Base-by-base conservation (phyloP, 2,113 vertebrate species). In the human region DNA sequence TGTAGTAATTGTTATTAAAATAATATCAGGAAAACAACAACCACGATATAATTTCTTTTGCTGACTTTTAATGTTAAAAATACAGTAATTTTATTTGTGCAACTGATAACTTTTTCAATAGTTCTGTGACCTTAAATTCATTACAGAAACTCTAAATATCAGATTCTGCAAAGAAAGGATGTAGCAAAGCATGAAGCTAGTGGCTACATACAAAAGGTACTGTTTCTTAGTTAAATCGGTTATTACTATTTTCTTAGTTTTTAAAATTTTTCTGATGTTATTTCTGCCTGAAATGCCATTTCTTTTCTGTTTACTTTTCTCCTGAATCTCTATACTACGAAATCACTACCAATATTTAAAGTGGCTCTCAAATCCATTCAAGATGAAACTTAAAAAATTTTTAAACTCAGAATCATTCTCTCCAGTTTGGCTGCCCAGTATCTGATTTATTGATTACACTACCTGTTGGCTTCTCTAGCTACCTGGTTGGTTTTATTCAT, bases 111-210 rank as follows among this genome's bases (percentile, higher is more conserved):
- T 23, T 57, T 80, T 70, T 27, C 10, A 35, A 20, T 38, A 64
- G 11, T 6, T 66, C 23, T 32, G 52, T 22, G 17, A 22, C 25
- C 32, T 57, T 38, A 50, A 48, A 12, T 17, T 2, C 45, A 12
- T n/a, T 50, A 32, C 48, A 48, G 55, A 50, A 55, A 23, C 17
- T 3, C n/a, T 55, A 45, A 48, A 43, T 32, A 61, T 59, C 78
- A 48, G 20, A 13, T 48, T 27, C 43, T 59, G 43, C 16, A 32
- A 50, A 93, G 43, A 10, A 72, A n/a, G 1, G 12, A 2, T 22
- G 5, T 8, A 2, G 13, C 0, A 38, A 43, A 90, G 35, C 40
- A 18, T 6, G 17, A 5, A 35, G 14, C 30, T 0, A 3, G 27
- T 4, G 5, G 23, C 16, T 40, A 52, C 6, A 64, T 27, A 32